These are phyloP conservation scores for Augochlorella aurata DNA, from an alignment of 2,888 invertebrate species.

Conservation along the genomic window DNA sequence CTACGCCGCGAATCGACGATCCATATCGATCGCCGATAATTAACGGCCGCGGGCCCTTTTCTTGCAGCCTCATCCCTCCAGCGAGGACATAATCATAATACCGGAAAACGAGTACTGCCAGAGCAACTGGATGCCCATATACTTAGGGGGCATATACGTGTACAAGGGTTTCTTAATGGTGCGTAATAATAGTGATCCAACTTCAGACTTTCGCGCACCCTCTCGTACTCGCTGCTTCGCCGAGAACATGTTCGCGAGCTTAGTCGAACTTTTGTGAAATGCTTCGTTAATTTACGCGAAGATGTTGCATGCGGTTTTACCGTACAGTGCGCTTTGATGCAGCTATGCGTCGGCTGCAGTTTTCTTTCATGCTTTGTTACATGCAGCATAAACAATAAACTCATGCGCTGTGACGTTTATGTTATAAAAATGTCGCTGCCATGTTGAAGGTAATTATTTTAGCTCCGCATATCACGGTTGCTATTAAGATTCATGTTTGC, in stretches of 20 bases:
- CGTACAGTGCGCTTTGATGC: no score
- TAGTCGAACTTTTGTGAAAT: no score
- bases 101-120: slow-evolving; percentile 98
- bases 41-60: neutral
- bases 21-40: neutral
- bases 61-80: slow-evolving; percentile 92
- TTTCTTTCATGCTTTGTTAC: no score
- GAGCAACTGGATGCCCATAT: slow-evolving; percentile 96
- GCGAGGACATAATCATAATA: slow-evolving; percentile 95
- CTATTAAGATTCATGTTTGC: no score
- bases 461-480: no score
- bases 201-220: neutral
- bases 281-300: no score
- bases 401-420: no score
- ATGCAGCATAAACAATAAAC: no score
- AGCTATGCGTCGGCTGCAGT: no score
- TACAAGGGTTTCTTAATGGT: slow-evolving; percentile 99
- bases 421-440: no score
- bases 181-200: slow-evolving; percentile 72
- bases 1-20: neutral
- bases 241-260: neutral
- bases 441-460: no score
- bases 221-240: neutral
- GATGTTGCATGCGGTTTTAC: no score
- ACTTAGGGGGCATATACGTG: slow-evolving; percentile 97